These are phyloP conservation scores for Nibea albiflora DNA, from an alignment of 2,113 vertebrate species.

Conservation along the genomic window DNA sequence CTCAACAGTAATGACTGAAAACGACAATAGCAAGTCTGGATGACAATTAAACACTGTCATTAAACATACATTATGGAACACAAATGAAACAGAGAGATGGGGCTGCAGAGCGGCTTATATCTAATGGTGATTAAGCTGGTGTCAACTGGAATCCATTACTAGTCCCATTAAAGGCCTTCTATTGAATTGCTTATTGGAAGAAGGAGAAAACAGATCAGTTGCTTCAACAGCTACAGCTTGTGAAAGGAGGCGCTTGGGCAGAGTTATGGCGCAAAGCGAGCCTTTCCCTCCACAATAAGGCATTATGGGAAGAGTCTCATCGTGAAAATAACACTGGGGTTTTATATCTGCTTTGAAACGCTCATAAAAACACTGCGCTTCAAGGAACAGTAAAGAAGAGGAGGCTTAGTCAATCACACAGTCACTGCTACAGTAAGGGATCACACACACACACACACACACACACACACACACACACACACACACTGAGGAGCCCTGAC, in stretches of 20 bases:
- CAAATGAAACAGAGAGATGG: slow-evolving; percentile 33
- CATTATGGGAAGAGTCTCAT: slow-evolving; percentile 8
- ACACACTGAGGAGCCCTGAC: neutral
- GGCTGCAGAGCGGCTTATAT: slow-evolving; percentile 30
- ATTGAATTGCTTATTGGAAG: slow-evolving; percentile 19
- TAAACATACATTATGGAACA: slow-evolving; percentile 60
- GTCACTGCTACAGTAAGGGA: neutral
- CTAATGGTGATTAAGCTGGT: slow-evolving; percentile 53
- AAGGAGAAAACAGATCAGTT: slow-evolving; percentile 29
- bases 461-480: neutral
- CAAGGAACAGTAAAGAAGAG: slow-evolving; percentile 1
- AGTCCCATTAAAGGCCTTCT: slow-evolving; percentile 43
- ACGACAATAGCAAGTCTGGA: slow-evolving; percentile 31
- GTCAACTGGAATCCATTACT: slow-evolving; percentile 56
- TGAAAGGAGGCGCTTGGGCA: neutral
- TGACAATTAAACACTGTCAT: slow-evolving; percentile 53
- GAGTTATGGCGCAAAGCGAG: neutral
- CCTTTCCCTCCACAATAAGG: neutral
- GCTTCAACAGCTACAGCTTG: neutral
- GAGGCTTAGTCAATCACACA: slow-evolving; percentile 1
- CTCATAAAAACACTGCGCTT: slow-evolving; percentile 7
- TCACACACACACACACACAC: too few relatives aligned
- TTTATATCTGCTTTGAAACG: slow-evolving; percentile 27
- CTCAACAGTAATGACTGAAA: slow-evolving; percentile 38
- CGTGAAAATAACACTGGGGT: slow-evolving; percentile 4